phyloP scores from a whole-genome alignment of 2,113 vertebrate species.

The Nyctibius bracteatus region DNA sequence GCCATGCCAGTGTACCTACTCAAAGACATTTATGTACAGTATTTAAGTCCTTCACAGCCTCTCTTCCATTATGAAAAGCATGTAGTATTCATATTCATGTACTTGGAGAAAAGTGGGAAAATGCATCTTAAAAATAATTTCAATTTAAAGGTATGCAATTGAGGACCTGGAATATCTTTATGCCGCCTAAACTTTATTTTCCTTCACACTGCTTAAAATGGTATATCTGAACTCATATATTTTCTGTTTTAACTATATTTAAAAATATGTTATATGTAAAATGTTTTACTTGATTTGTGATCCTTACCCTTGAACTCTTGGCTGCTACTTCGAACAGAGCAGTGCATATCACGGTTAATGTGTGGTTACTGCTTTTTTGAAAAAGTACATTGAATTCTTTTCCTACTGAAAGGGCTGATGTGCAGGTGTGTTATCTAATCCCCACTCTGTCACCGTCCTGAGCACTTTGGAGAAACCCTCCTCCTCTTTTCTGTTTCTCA shows the following conservation, averaged over 20 bases:
- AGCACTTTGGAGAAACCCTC: neutral
- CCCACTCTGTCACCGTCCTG: neutral
- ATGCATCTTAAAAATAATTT: neutral
- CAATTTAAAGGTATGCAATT: neutral
- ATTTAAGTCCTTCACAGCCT: neutral
- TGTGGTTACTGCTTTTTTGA: neutral
- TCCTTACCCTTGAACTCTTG: neutral
- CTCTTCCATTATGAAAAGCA: neutral
- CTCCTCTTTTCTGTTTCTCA: neutral
- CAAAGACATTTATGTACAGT: neutral
- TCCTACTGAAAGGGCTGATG: neutral
- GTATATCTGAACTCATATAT: neutral
- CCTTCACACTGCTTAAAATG: neutral
- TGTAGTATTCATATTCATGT: neutral
- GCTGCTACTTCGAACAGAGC: neutral
- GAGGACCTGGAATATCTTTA: neutral
- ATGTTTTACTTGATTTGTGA: neutral
- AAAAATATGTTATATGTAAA: neutral
- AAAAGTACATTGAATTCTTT: neutral
- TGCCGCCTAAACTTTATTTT: neutral
- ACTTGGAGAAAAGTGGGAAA: neutral
- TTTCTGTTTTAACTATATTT: neutral
- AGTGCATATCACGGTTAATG: accelerated
- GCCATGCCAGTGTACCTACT: neutral
- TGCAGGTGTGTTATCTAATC: neutral